A percentile compares a stretch with the other conserved stretches of the same genome.
phyloP scores from a whole-genome alignment of 2,113 vertebrate genomes.

The Phrynosoma blainvillii region DNA sequence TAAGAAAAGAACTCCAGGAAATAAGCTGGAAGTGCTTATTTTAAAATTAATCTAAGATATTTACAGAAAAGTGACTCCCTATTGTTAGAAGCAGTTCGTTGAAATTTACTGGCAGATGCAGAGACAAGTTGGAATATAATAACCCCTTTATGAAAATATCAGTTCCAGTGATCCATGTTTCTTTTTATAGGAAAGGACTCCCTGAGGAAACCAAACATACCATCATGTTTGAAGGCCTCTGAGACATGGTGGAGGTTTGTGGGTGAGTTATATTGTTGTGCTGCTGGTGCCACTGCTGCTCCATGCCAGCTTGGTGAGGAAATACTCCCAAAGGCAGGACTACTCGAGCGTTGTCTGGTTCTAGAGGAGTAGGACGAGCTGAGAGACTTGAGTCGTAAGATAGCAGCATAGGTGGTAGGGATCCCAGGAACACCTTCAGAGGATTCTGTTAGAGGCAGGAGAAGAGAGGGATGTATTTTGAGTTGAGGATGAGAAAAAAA shows the following conservation, averaged over 20 bases:
- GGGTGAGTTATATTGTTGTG: constrained; percentile 79
- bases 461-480: not conserved
- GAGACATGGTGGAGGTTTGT: constrained; percentile 82
- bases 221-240: constrained; percentile 87
- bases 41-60: constrained; percentile 7
- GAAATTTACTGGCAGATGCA: constrained; percentile 6
- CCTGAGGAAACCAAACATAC: constrained; percentile 69
- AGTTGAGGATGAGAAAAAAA: not conserved
- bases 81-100: not conserved
- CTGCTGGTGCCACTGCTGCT: constrained; percentile 71
- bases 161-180: not conserved
- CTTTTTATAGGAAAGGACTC: not conserved
- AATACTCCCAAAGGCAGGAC: constrained; percentile 65
- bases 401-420: constrained; percentile 85
- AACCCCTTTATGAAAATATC: not conserved
- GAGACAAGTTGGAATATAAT: not conserved
- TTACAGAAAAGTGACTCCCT: rapidly evolving
- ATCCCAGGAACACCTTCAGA: constrained; percentile 81
- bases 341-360: constrained; percentile 78
- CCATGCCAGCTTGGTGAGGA: constrained; percentile 81
- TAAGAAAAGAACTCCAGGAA: not conserved
- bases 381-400: constrained; percentile 87
- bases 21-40: not conserved
- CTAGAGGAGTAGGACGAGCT: constrained; percentile 79
- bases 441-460: constrained; percentile 73